Evolutionary conservation across 2,888 invertebrate genomes (phyloP), one percentile per base, ranked within the genome.

Genomic region (Agrilus biguttatus): DNA sequence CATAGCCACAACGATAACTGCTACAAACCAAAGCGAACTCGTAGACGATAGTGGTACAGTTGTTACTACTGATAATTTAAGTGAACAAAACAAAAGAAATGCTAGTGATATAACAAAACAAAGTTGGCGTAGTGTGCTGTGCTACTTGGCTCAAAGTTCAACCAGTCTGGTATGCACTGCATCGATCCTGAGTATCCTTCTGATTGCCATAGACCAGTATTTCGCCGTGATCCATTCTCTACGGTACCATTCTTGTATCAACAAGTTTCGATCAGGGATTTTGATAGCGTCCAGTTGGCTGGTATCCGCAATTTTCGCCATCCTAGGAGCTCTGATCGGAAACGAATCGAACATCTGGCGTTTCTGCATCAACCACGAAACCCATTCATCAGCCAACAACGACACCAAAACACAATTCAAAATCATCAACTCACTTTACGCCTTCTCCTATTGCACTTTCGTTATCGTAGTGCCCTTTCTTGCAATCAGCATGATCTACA

Each of bases 401-500:
- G 44, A 17, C 41, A 46, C 13, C 19, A 45, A 10, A 43, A 51
- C 41, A 47, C 52, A 44, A 36, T 49, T 45, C n/a, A 51, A 48
- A 38, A 58, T 62, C 12, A 65, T 70, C 48, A 68, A 69, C 39
- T 58, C 68, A 6, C 50, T 67, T 8, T 74, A 70, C 52, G 64
- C 72, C 0, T 49, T 69, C 23, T 52, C 59, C 3, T 72, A 71
- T 53, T 65, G 66, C 33, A 47, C 68, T 3, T 52, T 72, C 7
- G 68, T 70, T 14, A 74, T 73, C 49, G 53, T 72, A 33, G 54
- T 67, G 3, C 77, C 79, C 1, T 73, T 78, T 47, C 53, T 65
- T n/a, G 71, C 74, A 14, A 79, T 86, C 40, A 77, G 80, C 60
- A 74, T 81, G 62, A 82, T 84, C 60, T 86, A 86, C 61, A 70